These are phyloP conservation scores for Timema podura DNA, from an alignment of 2,888 invertebrate genomes.

Conservation along the genomic window DNA sequence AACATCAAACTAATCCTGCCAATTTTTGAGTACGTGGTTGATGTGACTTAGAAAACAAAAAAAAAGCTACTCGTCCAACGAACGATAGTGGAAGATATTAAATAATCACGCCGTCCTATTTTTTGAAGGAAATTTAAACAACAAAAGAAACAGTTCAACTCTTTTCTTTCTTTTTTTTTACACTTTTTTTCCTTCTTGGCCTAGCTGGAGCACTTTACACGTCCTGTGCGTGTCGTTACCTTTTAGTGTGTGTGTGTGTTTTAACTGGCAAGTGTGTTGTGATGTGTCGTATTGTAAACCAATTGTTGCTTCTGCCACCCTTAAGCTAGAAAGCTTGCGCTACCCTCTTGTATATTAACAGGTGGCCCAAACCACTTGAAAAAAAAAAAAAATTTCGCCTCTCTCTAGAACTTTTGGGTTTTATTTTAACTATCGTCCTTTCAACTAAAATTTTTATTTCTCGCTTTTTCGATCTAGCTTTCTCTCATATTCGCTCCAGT, in stretches of 20 bases:
- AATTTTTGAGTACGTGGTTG: too few species aligned
- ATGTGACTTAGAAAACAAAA: too few species aligned
- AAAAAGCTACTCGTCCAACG: too few species aligned
- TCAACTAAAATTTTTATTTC: not conserved
- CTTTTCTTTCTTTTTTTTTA: not conserved
- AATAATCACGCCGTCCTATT: conserved; percentile 18
- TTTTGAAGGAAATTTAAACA: not conserved
- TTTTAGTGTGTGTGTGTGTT: not conserved
- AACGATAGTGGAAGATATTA: not conserved
- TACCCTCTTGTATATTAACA: conserved; percentile 23
- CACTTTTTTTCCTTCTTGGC: conserved; percentile 4
- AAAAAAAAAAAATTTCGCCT: too few species aligned
- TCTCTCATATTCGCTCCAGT: conserved; percentile 20
- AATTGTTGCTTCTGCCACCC: conserved; percentile 27
- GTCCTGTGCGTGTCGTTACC: not conserved
- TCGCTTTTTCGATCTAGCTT: not conserved
- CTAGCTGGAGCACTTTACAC: conserved; percentile 19
- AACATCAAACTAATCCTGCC: too few species aligned
- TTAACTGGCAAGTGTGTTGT: conserved; percentile 4
- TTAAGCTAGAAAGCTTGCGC: not conserved
- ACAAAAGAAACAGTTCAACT: conserved; percentile 4
- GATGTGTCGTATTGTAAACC: conserved; percentile 17
- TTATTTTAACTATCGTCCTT: too few species aligned
- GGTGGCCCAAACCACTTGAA: conserved; percentile 16
- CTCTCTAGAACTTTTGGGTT: too few species aligned